Evolutionary conservation across 37 sponge, comb jelly and placozoan species (phyloP).

Genomic region (Hexactinellida sp.): DNA sequence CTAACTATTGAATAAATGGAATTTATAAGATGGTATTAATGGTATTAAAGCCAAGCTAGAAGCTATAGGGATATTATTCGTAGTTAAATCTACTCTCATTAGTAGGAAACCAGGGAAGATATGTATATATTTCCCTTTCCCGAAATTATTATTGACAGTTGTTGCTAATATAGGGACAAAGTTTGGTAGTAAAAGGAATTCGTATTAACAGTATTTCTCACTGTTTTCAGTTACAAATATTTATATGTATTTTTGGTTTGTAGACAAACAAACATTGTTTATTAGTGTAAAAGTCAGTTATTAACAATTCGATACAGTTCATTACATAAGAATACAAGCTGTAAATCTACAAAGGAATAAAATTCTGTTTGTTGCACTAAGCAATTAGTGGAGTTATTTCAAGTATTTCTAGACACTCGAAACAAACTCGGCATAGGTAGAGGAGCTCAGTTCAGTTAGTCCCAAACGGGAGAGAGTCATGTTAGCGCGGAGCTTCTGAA

Average conservation of each 20-base stretch:
- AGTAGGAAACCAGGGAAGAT: too few species aligned
- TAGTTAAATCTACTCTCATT: too few species aligned
- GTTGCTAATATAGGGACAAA: too few species aligned
- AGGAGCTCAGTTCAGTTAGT: not conserved
- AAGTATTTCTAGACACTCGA: not conserved
- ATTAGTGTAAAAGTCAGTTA: not conserved
- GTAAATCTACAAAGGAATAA: not conserved
- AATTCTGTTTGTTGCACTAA: not conserved
- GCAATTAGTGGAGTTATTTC: not conserved
- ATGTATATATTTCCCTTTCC: too few species aligned
- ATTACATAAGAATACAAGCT: not conserved
- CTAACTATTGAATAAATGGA: too few species aligned
- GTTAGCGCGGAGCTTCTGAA: conserved; percentile 5
- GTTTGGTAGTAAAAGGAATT: too few species aligned
- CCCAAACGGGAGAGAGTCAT: not conserved
- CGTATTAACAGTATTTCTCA: too few species aligned
- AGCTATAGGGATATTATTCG: too few species aligned
- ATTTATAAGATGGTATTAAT: too few species aligned
- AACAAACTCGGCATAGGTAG: not conserved
- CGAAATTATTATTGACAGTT: too few species aligned
- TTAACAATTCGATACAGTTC: not conserved
- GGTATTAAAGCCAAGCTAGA: too few species aligned
- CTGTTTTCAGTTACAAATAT: too few species aligned
- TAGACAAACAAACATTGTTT: not conserved
- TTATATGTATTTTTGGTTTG: not conserved